phyloP scores from a whole-genome alignment of 2,888 invertebrate genomes.

The Apomyelois bistriatella region DNA sequence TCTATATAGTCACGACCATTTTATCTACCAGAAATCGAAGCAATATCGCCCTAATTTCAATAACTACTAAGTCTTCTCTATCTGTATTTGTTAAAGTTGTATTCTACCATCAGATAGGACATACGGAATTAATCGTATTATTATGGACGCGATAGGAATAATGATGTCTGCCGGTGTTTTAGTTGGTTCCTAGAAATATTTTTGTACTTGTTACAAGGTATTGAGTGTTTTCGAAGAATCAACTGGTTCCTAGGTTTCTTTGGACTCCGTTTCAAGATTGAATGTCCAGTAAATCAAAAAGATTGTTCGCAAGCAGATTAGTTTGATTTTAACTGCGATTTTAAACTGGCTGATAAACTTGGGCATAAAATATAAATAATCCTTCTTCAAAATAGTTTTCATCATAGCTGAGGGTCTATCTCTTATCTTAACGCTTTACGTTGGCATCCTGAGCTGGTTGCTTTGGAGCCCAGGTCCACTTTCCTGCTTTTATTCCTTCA shows the following conservation, averaged over 20 bases:
- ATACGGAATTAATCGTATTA: conserved; percentile 75
- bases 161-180: conserved; percentile 50
- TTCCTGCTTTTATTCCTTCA: too few relatives aligned
- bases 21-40: conserved; percentile 18
- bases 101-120: conserved; percentile 48
- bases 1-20: conserved; percentile 25
- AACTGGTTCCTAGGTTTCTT: background rate
- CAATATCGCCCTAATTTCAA: conserved; percentile 24
- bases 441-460: too few relatives aligned
- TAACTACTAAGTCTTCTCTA: conserved; percentile 17
- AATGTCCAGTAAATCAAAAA: too few relatives aligned
- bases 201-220: conserved; percentile 26
- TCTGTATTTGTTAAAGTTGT: conserved; percentile 27
- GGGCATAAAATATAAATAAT: too few relatives aligned
- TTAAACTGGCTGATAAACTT: too few relatives aligned
- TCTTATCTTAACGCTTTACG: too few relatives aligned
- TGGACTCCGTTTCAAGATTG: too few relatives aligned
- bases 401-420: too few relatives aligned
- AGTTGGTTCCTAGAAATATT: conserved; percentile 55
- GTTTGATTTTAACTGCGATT: too few relatives aligned
- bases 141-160: conserved; percentile 61
- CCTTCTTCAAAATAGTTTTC: too few relatives aligned
- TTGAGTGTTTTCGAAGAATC: background rate
- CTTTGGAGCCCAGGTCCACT: too few relatives aligned
- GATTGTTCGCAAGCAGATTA: too few relatives aligned